phyloP scores from a whole-genome alignment of 2,888 invertebrate genomes.

The Ernsta delagoae region DNA sequence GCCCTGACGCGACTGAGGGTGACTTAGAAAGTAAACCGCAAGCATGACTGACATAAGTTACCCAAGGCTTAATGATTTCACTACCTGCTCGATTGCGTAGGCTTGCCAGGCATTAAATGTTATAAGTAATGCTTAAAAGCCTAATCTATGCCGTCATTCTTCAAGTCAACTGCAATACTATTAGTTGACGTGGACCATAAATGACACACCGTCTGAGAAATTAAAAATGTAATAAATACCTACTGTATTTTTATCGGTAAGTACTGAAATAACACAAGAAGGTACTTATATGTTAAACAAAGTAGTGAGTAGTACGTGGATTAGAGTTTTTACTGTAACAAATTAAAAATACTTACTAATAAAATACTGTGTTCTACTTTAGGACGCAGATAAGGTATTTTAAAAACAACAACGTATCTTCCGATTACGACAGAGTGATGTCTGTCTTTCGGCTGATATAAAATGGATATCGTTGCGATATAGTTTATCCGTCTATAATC shows the following conservation, averaged over 20 bases:
- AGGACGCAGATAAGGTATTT: background rate
- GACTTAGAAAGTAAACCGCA: constrained; percentile 28
- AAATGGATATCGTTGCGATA: background rate
- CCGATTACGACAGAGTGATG: background rate
- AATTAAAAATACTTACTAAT: too few relatives aligned
- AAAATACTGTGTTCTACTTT: background rate
- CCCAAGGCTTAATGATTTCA: constrained; percentile 27
- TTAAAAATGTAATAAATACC: too few relatives aligned
- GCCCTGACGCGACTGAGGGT: constrained; percentile 5
- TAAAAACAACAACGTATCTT: background rate
- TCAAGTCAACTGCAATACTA: constrained; percentile 13
- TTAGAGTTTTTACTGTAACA: too few relatives aligned
- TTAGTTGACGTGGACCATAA: too few relatives aligned
- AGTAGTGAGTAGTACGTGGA: too few relatives aligned
- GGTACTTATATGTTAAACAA: too few relatives aligned
- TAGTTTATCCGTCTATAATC: constrained; percentile 2
- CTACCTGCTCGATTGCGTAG: constrained; percentile 15
- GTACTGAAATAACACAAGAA: too few relatives aligned
- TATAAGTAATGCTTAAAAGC: background rate
- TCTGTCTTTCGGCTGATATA: background rate
- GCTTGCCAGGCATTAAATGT: background rate
- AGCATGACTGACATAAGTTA: constrained; percentile 21
- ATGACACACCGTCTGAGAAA: too few relatives aligned
- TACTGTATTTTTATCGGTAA: too few relatives aligned
- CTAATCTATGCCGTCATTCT: constrained; percentile 11